Conservation (phyloP, 2,888 invertebrate genomes). For the Tuta absoluta region DNA sequence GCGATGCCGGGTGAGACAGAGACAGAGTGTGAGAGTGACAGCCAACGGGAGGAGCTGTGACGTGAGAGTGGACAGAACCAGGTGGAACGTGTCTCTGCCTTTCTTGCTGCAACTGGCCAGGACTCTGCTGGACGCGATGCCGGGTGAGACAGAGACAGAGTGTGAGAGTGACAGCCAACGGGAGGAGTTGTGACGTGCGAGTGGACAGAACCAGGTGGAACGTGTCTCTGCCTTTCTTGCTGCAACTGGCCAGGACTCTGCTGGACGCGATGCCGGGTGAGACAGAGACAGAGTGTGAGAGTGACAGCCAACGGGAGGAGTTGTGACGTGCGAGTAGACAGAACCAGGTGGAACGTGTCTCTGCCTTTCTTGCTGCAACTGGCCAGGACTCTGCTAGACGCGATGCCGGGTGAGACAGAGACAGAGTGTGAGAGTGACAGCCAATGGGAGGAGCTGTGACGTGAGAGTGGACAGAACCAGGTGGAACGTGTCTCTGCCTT, state of each 20-base stretch:
- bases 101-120: conserved; percentile 83
- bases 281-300: too few species aligned
- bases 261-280: conserved; percentile 82
- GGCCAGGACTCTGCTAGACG: conserved; percentile 82
- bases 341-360: conserved; percentile 86
- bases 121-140: conserved; percentile 83
- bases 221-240: conserved; percentile 86
- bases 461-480: conserved; percentile 82
- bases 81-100: conserved; percentile 87
- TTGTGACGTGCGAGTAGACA: conserved; percentile 65
- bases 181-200: conserved; percentile 11
- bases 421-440: conserved; percentile 56
- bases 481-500: conserved; percentile 87
- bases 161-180: conserved; percentile 51
- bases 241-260: conserved; percentile 82
- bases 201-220: conserved; percentile 86
- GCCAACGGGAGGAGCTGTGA: conserved; percentile 1
- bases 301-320: conserved; percentile 50
- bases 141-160: too few species aligned
- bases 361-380: conserved; percentile 85
- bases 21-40: conserved; percentile 57
- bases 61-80: conserved; percentile 80
- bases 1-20: conserved; percentile 82
- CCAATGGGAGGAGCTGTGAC: conserved; percentile 5
- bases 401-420: conserved; percentile 81